Conservation (phyloP, 2,113 vertebrate species). For the Myocastor coypus region DNA sequence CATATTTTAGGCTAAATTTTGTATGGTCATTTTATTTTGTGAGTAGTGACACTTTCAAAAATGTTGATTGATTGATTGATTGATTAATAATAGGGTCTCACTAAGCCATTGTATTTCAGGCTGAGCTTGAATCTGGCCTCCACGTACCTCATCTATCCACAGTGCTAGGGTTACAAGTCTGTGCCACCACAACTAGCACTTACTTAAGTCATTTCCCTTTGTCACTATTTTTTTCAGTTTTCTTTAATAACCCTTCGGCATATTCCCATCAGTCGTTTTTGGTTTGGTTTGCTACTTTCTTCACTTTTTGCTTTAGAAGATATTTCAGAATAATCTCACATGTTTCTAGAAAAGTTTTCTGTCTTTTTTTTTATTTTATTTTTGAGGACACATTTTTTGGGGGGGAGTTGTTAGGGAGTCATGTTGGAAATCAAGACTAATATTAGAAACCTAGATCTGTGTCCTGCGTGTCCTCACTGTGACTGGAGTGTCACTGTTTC, state of each 20-base stretch:
- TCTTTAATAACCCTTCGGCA: background rate
- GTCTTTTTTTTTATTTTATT: constrained; percentile 3
- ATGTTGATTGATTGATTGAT: background rate
- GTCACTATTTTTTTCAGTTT: background rate
- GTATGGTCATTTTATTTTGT: background rate
- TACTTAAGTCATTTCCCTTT: background rate
- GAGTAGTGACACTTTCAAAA: background rate
- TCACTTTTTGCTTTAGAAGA: background rate
- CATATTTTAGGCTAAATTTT: background rate
- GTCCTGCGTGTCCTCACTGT: background rate
- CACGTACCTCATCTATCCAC: background rate
- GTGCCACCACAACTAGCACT: background rate
- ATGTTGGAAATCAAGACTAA: background rate
- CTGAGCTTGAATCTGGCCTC: background rate
- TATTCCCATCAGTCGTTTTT: background rate
- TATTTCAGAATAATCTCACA: background rate
- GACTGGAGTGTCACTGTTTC: background rate
- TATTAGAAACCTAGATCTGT: background rate
- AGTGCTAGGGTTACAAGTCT: background rate
- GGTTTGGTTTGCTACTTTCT: background rate
- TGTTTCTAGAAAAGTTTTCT: background rate
- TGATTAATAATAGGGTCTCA: background rate
- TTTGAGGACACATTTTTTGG: background rate
- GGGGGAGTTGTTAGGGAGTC: background rate
- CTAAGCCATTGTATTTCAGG: background rate